Conservation (phyloP, 2,797 vertebrate genomes). For the Microchirus variegatus region DNA sequence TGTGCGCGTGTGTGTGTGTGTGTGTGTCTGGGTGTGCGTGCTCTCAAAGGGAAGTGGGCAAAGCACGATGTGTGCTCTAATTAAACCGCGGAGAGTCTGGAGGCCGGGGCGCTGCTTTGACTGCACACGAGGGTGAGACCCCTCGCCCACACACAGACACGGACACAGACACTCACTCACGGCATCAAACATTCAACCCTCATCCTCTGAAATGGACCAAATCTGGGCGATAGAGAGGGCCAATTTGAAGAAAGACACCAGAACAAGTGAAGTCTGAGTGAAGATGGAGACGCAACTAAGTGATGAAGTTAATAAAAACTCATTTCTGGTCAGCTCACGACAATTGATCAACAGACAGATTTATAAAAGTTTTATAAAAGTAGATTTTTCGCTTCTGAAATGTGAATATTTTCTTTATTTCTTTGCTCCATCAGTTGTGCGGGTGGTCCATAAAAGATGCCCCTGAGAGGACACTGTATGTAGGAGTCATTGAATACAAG, state of each 20-base stretch:
- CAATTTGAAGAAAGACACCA: background rate
- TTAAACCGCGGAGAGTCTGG: conserved; percentile 61
- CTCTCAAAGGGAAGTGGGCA: conserved; percentile 18
- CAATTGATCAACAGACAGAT: too few relatives aligned
- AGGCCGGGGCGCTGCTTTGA: conserved; percentile 27
- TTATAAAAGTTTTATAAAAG: too few relatives aligned
- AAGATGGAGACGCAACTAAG: conserved; percentile 37
- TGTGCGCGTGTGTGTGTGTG: conserved; percentile 21
- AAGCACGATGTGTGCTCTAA: conserved; percentile 42
- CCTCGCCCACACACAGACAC: conserved; percentile 18
- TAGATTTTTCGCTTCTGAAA: too few relatives aligned
- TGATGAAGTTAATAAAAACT: conserved; percentile 44
- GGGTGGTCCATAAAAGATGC: too few relatives aligned
- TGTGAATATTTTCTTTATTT: too few relatives aligned
- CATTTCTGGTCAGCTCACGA: background rate
- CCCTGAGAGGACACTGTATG: too few relatives aligned
- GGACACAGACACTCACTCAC: background rate
- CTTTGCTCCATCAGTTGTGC: too few relatives aligned
- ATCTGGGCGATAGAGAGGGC: conserved; percentile 27
- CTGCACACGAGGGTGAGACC: conserved; percentile 19
- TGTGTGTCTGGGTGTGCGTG: conserved; percentile 35
- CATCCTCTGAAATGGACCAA: conserved; percentile 41
- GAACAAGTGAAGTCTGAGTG: background rate
- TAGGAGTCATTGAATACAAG: too few relatives aligned
- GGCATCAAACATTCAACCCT: conserved; percentile 41